Evolutionary conservation across 92 coral and sea anemone species (phyloP).

Genomic region (Umimayanthus kanabou): DNA sequence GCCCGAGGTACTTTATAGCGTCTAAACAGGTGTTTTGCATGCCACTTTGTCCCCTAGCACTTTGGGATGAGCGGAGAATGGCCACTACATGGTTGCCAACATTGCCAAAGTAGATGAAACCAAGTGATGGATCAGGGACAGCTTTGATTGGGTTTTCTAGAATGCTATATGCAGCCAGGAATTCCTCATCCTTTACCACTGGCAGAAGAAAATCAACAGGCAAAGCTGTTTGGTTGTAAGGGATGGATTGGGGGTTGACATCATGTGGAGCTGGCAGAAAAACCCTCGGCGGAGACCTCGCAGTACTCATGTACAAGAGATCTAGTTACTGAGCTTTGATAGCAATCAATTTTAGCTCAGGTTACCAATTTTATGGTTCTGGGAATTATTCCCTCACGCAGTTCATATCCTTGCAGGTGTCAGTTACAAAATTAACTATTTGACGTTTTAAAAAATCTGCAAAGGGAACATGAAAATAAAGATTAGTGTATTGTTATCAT

Average conservation of each 20-base stretch:
- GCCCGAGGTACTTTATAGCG: slow-evolving; percentile 17
- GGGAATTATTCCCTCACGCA: too few species aligned
- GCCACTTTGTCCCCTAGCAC: slow-evolving; percentile 26
- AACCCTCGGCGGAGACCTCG: not conserved
- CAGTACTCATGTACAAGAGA: too few species aligned
- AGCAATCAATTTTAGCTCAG: too few species aligned
- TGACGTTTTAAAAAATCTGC: too few species aligned
- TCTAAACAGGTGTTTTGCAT: slow-evolving; percentile 14
- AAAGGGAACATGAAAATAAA: too few species aligned
- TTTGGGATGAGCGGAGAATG: slow-evolving; percentile 7
- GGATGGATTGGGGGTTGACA: slow-evolving; percentile 8
- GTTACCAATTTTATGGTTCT: too few species aligned
- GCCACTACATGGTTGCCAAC: slow-evolving; percentile 41
- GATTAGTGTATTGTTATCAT: too few species aligned
- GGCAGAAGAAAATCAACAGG: slow-evolving; percentile 37
- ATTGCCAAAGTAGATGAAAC: slow-evolving; percentile 41
- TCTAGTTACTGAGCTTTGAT: too few species aligned
- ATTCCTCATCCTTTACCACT: slow-evolving; percentile 24
- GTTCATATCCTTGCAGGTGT: too few species aligned
- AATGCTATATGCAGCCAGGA: slow-evolving; percentile 22
- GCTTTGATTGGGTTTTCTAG: slow-evolving; percentile 6
- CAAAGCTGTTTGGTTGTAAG: not conserved
- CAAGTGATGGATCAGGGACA: not conserved
- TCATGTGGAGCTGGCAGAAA: not conserved
- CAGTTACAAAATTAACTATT: too few species aligned